These are phyloP conservation scores for Pimpla rufipes DNA, from an alignment of 2,888 invertebrate species.

Conservation along the genomic window DNA sequence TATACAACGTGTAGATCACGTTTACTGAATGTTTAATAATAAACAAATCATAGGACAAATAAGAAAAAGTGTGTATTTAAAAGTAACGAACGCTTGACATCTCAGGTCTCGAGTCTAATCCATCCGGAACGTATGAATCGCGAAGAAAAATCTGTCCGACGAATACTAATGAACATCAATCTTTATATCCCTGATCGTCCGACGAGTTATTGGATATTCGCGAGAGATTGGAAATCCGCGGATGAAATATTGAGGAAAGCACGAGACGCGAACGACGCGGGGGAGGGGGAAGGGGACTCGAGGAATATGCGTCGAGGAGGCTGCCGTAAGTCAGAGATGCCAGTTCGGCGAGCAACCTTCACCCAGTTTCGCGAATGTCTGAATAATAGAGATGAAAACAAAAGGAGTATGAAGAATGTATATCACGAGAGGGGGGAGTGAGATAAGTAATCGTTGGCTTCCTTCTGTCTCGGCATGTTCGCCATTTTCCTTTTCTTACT, in stretches of 20 bases:
- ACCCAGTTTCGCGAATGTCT: conserved; percentile 51
- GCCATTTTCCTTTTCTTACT: background rate
- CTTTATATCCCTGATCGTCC: no score
- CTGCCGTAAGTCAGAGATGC: background rate
- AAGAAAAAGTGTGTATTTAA: no score
- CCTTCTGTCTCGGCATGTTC: background rate
- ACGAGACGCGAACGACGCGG: background rate
- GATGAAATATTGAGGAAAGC: conserved; percentile 32
- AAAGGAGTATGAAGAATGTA: conserved; percentile 4
- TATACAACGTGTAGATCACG: no score
- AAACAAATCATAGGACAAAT: no score
- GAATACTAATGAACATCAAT: no score
- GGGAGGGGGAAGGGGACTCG: background rate
- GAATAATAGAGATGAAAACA: conserved; percentile 49
- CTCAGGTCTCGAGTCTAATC: no score
- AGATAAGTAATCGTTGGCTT: conserved; percentile 26
- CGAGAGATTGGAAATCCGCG: background rate
- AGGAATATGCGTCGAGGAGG: background rate
- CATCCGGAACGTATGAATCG: no score
- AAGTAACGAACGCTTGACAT: no score
- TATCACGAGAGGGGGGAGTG: background rate
- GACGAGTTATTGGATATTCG: background rate
- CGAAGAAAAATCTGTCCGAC: no score
- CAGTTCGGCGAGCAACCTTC: conserved; percentile 38
- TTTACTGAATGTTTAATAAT: no score